Evolutionary conservation across 2,888 invertebrate species (phyloP).

Genomic region (Synergus gifuensis): DNA sequence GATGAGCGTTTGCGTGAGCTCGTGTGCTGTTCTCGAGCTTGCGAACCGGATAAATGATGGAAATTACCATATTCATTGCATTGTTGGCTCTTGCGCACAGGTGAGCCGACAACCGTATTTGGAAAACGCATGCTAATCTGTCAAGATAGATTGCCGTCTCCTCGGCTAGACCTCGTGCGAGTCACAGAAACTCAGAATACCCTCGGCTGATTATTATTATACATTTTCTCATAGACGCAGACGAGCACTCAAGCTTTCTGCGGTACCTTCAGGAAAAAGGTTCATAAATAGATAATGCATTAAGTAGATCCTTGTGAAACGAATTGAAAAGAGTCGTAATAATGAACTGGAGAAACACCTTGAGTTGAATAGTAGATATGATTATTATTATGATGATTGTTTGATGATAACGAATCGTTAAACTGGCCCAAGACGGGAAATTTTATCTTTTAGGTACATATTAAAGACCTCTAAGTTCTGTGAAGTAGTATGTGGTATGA

Average conservation of each 20-base stretch:
- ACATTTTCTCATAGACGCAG: constrained; percentile 35
- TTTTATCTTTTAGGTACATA: background rate
- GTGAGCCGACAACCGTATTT: constrained; percentile 70
- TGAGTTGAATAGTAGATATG: background rate
- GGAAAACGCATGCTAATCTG: constrained; percentile 66
- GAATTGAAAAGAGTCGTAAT: constrained; percentile 17
- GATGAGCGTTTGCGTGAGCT: constrained; percentile 53
- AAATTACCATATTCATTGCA: constrained; percentile 75
- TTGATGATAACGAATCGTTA: background rate
- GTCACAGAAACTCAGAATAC: constrained; percentile 39
- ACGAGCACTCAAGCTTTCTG: constrained; percentile 6
- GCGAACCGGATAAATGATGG: constrained; percentile 70
- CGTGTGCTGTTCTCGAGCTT: constrained; percentile 46
- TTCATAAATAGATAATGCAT: constrained; percentile 36
- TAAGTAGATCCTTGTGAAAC: constrained; percentile 25
- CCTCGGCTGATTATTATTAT: constrained; percentile 35
- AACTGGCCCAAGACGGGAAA: background rate
- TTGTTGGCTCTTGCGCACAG: constrained; percentile 62
- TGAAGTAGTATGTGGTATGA: background rate
- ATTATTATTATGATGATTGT: background rate
- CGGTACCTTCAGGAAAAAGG: constrained; percentile 37
- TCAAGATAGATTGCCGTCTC: constrained; percentile 52
- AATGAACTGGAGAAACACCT: background rate
- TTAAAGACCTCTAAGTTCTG: background rate
- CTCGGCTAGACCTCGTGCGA: constrained; percentile 46